Evolutionary conservation across 1,140 invertebrate genomes (phyloP).

Genomic region (Drosophila pectinifera): DNA sequence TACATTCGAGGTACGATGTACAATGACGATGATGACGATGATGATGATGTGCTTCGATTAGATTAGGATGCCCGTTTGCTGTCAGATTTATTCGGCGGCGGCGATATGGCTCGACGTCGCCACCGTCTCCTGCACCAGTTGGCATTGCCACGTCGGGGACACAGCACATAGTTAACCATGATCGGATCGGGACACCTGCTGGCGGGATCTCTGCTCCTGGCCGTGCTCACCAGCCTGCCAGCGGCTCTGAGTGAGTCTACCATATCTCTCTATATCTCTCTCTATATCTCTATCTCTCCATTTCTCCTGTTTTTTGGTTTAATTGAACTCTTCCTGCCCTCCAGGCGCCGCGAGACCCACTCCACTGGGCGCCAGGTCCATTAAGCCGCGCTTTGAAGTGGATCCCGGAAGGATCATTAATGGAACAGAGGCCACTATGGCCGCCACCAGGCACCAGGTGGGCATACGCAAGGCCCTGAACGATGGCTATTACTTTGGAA

Average conservation of each 20-base stretch:
- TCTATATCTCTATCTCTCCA: too few relatives aligned
- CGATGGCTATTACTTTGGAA: conserved; percentile 76
- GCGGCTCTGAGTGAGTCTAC: neutral
- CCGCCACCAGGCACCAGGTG: conserved; percentile 78
- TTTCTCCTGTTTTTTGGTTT: neutral
- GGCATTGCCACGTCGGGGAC: conserved; percentile 36
- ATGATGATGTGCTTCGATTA: conserved; percentile 36
- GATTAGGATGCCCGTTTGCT: conserved; percentile 43
- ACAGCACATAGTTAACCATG: conserved; percentile 21
- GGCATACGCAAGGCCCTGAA: conserved; percentile 63
- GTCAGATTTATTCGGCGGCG: conserved; percentile 43
- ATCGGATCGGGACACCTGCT: conserved; percentile 3
- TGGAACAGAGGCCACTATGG: conserved; percentile 63
- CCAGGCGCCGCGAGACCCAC: conserved; percentile 1
- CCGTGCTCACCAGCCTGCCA: too few relatives aligned
- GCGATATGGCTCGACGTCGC: conserved; percentile 6
- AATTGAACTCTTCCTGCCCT: neutral
- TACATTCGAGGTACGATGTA: conserved; percentile 7
- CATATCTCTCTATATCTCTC: too few relatives aligned
- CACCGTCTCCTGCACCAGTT: conserved; percentile 30
- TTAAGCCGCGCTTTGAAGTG: conserved; percentile 48
- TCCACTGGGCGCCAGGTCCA: neutral
- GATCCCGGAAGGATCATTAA: conserved; percentile 76
- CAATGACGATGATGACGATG: neutral
- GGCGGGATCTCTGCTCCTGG: conserved; percentile 7